A percentile compares a stretch with the other conserved stretches of the same genome.
Conservation (phyloP, 2,888 invertebrate species). For the Mesodorylaimus sp. region DNA sequence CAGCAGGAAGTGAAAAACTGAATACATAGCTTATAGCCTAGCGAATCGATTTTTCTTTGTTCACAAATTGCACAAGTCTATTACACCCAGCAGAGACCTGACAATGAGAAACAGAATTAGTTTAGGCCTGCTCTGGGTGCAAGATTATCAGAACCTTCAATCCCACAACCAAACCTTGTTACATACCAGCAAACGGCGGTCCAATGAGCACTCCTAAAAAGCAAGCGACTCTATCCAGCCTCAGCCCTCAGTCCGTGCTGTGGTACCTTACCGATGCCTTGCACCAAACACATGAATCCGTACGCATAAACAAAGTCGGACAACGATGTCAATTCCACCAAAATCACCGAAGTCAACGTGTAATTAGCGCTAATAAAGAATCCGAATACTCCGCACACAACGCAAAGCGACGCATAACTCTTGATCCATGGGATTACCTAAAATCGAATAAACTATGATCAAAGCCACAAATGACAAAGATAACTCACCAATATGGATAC, state of each 20-base stretch:
- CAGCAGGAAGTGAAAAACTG: too few relatives aligned
- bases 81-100: too few relatives aligned
- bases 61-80: too few relatives aligned
- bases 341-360: conserved; percentile 67
- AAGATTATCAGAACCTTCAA: too few relatives aligned
- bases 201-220: too few relatives aligned
- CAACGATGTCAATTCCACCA: conserved; percentile 69
- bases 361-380: conserved; percentile 79
- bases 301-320: conserved; percentile 78
- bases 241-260: too few relatives aligned
- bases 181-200: conserved; percentile 61
- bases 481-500: conserved; percentile 24
- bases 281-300: conserved; percentile 63
- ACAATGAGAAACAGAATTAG: too few relatives aligned
- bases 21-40: too few relatives aligned
- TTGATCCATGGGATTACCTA: conserved; percentile 4
- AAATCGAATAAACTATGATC: not conserved
- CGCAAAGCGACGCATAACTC: conserved; percentile 14
- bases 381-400: conserved; percentile 51
- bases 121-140: too few relatives aligned
- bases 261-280: conserved; percentile 73
- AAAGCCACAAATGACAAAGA: not conserved
- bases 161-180: too few relatives aligned
- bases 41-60: too few relatives aligned
- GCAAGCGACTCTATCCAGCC: too few relatives aligned